A percentile compares a stretch with the other conserved stretches of the same genome.
Conservation (phyloP, 2,888 invertebrate genomes). For the Limnephilus auricula region DNA sequence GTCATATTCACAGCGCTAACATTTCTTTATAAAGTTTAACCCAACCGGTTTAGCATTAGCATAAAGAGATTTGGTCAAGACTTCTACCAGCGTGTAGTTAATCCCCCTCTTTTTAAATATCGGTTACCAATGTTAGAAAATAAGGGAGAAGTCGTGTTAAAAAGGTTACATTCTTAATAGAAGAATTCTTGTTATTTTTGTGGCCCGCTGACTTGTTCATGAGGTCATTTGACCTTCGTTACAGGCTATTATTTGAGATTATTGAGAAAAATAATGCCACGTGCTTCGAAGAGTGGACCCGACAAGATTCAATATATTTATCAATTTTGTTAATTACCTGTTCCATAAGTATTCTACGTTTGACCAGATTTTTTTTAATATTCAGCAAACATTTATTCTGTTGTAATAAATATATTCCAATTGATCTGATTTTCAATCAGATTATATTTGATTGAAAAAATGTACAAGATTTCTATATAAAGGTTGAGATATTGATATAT, state of each 20-base stretch:
- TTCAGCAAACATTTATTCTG: not conserved
- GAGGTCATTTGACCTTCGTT: not conserved
- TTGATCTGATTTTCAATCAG: too few relatives aligned
- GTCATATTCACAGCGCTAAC: too few relatives aligned
- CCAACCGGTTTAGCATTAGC: not conserved
- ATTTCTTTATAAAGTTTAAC: not conserved
- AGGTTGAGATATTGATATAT: too few relatives aligned
- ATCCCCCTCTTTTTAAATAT: not conserved
- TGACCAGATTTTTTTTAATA: not conserved
- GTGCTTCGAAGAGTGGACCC: not conserved
- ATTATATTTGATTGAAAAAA: too few relatives aligned
- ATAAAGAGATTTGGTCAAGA: not conserved
- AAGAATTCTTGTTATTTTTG: not conserved
- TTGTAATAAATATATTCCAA: too few relatives aligned
- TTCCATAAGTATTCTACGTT: too few relatives aligned
- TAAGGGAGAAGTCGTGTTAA: not conserved
- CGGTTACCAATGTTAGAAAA: not conserved
- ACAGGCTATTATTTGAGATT: not conserved
- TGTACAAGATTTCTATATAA: too few relatives aligned
- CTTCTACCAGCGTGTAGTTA: not conserved
- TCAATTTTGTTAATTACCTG: too few relatives aligned
- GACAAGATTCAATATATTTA: not conserved
- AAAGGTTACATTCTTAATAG: not conserved
- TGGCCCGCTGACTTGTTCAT: not conserved
- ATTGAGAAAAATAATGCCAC: not conserved